Evolutionary conservation across 1,140 invertebrate species (phyloP), one percentile per base, ranked within the genome.

Genomic region (Achatina immaculata): DNA sequence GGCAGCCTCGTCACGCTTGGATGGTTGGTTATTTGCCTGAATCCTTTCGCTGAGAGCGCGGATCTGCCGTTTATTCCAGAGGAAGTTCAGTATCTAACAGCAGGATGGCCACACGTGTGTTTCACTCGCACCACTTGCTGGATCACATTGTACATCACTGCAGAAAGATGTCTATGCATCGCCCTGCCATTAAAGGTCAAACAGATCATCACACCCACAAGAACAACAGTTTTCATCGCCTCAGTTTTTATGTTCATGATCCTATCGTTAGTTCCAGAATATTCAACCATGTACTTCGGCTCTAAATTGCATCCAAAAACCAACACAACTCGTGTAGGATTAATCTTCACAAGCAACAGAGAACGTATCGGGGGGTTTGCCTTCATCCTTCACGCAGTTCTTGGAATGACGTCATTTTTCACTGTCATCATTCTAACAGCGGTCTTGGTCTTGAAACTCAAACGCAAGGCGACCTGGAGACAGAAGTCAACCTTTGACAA

Each of bases 121-220:
- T 75, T 75, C 31, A 36, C 73, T 58, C 9, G 73, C 9, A 75
- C 58, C 48, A 75, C 55, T 11, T 6, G 73, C 28, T 75, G 73
- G 73, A 58, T 55, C 6, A 75, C 73, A 11, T 45, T 62, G 16
- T 75, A 48, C 72, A 74, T 74, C 42, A 48, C 72, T 48, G 45
- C 45, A 48, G 45, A 48, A 48, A 48, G 45, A 48, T 48, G 45
- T 48, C 7, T 48, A 48, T 74, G 72, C 72, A 55, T 74, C 16
- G 11, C 34, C 16, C 42, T 74, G 9, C 72, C 72, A 9, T 34
- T 74, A 4, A 74, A 74, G 45, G 38, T 74, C 3, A 74, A 55
- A 34, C 42, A 28, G 11, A 34, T 74, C 42, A 74, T 74, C 40
- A 74, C 72, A 4, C 72, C 72, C 4, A 28, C 72, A 3, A 74